These are phyloP conservation scores for Polymixis flavicincta DNA, from an alignment of 2,888 invertebrate species.

Conservation along the genomic window DNA sequence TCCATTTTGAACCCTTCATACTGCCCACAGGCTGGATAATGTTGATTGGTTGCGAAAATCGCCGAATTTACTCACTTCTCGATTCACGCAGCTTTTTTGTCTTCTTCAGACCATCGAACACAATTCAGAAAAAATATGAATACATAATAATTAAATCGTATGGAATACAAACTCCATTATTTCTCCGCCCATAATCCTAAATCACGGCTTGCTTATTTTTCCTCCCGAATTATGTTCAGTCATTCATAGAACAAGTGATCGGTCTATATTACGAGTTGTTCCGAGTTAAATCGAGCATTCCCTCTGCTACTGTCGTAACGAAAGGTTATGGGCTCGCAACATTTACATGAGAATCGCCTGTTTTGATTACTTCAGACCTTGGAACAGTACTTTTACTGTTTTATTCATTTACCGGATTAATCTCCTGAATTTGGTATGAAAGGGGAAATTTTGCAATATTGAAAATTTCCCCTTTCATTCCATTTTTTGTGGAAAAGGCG, in stretches of 20 bases:
- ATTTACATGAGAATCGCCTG: conserved; percentile 62
- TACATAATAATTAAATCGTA: neutral
- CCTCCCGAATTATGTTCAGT: conserved; percentile 25
- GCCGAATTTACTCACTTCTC: neutral
- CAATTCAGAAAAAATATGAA: neutral
- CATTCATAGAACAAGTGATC: conserved; percentile 52
- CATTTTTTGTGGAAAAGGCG: neutral
- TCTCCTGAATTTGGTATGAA: conserved; percentile 32
- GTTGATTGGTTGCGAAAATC: no score
- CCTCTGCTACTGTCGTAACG: conserved; percentile 29
- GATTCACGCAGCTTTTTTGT: neutral
- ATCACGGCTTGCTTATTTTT: conserved; percentile 37
- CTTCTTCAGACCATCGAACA: neutral
- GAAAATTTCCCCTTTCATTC: no score
- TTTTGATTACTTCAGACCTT: conserved; percentile 50
- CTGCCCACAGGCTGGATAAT: neutral
- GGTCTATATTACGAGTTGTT: conserved; percentile 40
- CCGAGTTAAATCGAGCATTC: conserved; percentile 57
- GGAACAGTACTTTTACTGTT: conserved; percentile 49
- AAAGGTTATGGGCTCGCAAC: conserved; percentile 45
- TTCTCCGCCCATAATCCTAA: conserved; percentile 5
- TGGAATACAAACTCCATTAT: conserved; percentile 8
- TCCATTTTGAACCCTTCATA: neutral
- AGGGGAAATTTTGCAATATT: conserved; percentile 6
- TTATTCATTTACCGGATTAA: conserved; percentile 57